phyloP scores from a whole-genome alignment of 2,113 vertebrate genomes.

The Rhinopomastus cyanomelas region DNA sequence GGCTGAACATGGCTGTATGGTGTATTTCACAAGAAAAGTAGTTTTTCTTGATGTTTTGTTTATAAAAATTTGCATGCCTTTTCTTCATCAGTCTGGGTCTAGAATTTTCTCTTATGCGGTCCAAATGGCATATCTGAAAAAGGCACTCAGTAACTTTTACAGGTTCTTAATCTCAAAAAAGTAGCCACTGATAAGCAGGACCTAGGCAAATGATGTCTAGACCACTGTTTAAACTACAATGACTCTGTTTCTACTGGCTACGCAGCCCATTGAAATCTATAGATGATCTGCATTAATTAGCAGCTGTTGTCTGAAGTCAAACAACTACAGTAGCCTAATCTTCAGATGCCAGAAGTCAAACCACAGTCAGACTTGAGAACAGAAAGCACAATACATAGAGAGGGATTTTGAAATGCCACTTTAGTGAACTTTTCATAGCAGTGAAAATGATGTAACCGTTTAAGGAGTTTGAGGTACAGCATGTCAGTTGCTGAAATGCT shows the following conservation, averaged over 20 bases:
- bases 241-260: not conserved
- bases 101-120: not conserved
- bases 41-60: not conserved
- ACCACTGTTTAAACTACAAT: not conserved
- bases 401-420: constrained; percentile 39
- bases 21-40: not conserved
- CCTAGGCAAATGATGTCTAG: not conserved
- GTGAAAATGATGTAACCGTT: constrained; percentile 33
- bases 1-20: rapidly evolving
- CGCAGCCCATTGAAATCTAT: not conserved
- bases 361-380: constrained; percentile 4
- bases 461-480: constrained; percentile 30
- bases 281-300: not conserved
- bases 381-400: constrained; percentile 5
- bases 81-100: not conserved
- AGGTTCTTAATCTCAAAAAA: not conserved
- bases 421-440: constrained; percentile 33
- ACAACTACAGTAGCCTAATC: not conserved
- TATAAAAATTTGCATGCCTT: not conserved
- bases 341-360: constrained; percentile 27
- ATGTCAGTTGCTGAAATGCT: constrained; percentile 44
- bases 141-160: not conserved
- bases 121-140: not conserved
- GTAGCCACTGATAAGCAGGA: not conserved
- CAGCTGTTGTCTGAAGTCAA: not conserved